Base-by-base conservation (phyloP, 2,113 vertebrate genomes). In the Pycnonotus jocosus region DNA sequence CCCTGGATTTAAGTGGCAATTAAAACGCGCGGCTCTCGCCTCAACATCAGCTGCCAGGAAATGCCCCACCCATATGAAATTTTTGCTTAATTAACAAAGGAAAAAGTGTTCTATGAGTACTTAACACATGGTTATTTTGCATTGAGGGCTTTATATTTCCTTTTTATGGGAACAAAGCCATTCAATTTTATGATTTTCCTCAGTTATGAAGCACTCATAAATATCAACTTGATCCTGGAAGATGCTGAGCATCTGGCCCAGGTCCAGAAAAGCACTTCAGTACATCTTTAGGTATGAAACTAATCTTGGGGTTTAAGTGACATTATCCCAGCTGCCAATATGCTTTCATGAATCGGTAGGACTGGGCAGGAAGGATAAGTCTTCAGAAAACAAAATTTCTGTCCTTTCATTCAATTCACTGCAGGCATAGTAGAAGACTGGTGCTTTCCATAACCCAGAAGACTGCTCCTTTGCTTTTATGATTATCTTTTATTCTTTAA, bases 131-230 rank as follows among this genome's bases (percentile, higher is more conserved):
- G 66, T 88, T 94, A 90, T 42, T 83, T 91, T 96, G 27, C 27
- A 91, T 30, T 78, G 47, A 95, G 14, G 72, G 72, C 25, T 73
- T 91, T 89, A 45, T 92, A 70, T 66, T 88, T 92, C 25, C 4
- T 78, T 81, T 93, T 88, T 81, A 92, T 92, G 50, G 35, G 48
- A 87, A 85, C 15, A 81, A 81, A 87, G 12, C 24, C 40, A 45
- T 94, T 91, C 61, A 53, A 40, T 82, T 96, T 95, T 90, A 96
- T 85, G 38, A 79, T 87, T 94, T 93, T 93, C 70, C 73, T 96
- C 85, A 76, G 57, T 91, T 79, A 79, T 3, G 24, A 95, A 93
- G 24, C 73, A 76, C 74, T 91, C 57, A 53, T 95, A 90, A 90
- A 87, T 87, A 88, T 48, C 87, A 94, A 85, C 78, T 87, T 65